Conservation (phyloP, 2,888 invertebrate genomes). For the Apamea sordens region DNA sequence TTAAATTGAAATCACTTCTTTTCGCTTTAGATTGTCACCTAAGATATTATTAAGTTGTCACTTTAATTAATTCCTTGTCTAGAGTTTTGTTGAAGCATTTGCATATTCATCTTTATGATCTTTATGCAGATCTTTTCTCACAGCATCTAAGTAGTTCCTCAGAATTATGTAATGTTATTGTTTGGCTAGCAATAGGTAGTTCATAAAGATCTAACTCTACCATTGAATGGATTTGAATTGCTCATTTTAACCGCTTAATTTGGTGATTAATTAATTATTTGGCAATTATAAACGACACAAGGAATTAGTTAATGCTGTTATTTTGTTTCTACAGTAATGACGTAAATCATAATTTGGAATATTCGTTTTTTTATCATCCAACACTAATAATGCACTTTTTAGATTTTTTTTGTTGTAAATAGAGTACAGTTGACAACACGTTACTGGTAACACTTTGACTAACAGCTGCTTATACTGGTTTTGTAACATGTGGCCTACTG, state of each 20-base stretch:
- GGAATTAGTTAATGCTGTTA: slow-evolving; percentile 2
- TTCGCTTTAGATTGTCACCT: slow-evolving; percentile 5
- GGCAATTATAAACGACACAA: not conserved
- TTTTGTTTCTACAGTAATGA: not conserved
- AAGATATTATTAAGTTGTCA: slow-evolving; percentile 13
- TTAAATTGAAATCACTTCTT: not conserved
- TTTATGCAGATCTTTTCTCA: slow-evolving; percentile 47
- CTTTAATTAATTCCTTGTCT: slow-evolving; percentile 22
- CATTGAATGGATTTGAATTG: not conserved
- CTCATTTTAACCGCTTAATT: not conserved
- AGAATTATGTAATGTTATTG: slow-evolving; percentile 11
- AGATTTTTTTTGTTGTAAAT: not conserved
- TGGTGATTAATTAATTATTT: slow-evolving; percentile 6
- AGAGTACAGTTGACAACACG: not conserved
- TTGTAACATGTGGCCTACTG: not conserved
- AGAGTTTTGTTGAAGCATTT: slow-evolving; percentile 3
- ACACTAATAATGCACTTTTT: not conserved
- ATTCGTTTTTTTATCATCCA: not conserved
- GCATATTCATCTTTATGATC: slow-evolving; percentile 16
- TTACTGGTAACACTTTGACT: not conserved
- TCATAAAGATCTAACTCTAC: not conserved
- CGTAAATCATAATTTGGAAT: not conserved
- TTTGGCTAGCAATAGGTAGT: not conserved
- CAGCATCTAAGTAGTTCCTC: slow-evolving; percentile 5
- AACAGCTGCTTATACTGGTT: not conserved